Percentiles rank a stretch among this genome's conserved stretches.
Conservation (phyloP, 2,888 invertebrate genomes). For the Thereva unica region DNA sequence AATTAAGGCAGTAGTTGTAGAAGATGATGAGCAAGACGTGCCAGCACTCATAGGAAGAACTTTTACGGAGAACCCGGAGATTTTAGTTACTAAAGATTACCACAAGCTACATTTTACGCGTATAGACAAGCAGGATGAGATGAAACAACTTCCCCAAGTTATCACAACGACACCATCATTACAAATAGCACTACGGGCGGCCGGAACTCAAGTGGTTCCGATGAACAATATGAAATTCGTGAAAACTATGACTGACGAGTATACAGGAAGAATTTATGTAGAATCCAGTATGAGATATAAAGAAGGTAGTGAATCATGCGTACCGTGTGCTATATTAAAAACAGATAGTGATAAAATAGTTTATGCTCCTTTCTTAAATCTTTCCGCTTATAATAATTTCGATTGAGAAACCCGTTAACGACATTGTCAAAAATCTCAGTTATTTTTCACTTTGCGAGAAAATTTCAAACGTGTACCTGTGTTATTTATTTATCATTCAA, state of each 20-base stretch:
- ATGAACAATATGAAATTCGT: not conserved
- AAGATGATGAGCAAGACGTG: conserved; percentile 29
- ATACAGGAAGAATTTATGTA: not conserved
- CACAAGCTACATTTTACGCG: not conserved
- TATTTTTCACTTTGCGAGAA: too few relatives aligned
- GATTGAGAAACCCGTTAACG: too few relatives aligned
- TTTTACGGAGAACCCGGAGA: conserved; percentile 32
- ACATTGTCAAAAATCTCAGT: too few relatives aligned
- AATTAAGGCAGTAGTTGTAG: conserved; percentile 26
- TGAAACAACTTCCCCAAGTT: not conserved
- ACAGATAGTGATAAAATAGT: not conserved
- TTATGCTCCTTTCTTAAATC: not conserved
- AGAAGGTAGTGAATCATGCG: not conserved
- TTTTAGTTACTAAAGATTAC: conserved; percentile 23
- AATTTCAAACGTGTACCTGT: too few relatives aligned
- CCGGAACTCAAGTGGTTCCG: not conserved
- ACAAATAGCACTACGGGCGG: not conserved
- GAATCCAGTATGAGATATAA: conserved; percentile 5
- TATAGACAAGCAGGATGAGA: not conserved
- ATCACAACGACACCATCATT: not conserved
- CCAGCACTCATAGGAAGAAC: conserved; percentile 35
- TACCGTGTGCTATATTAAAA: not conserved
- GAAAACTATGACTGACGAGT: not conserved
- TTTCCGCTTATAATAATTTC: too few relatives aligned
- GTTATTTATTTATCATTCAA: too few relatives aligned